Percentiles rank a stretch among this genome's conserved stretches.
These are phyloP conservation scores for Drosophila burlai DNA, from an alignment of 1,140 invertebrate species.

Conservation along the genomic window DNA sequence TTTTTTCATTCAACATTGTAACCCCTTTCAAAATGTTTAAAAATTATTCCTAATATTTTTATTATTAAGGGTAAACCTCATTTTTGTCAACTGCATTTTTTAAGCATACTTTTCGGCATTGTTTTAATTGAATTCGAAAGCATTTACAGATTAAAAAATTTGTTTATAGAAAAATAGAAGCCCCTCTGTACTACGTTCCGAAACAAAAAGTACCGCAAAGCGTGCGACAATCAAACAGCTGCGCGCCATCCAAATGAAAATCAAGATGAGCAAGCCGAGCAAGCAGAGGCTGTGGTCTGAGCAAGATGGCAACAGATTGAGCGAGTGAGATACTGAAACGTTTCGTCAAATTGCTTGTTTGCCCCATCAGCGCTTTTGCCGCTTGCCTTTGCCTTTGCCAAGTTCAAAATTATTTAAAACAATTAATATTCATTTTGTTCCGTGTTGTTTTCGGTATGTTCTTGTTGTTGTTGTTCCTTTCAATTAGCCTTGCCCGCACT, in stretches of 20 bases:
- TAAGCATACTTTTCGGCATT: neutral
- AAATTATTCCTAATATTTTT: too few relatives aligned
- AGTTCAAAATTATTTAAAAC: constrained; percentile 84
- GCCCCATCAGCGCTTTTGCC: constrained; percentile 37
- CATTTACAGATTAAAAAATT: neutral
- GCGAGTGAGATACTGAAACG: constrained; percentile 20
- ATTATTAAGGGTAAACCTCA: too few relatives aligned
- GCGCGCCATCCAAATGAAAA: constrained; percentile 47
- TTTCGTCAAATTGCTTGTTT: constrained; percentile 46
- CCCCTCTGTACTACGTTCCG: neutral
- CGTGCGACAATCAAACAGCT: constrained; percentile 71
- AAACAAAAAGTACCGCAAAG: constrained; percentile 25
- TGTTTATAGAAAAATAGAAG: neutral
- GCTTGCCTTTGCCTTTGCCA: constrained; percentile 66
- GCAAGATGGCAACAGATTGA: neutral
- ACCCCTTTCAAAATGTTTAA: too few relatives aligned
- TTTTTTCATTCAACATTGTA: too few relatives aligned
- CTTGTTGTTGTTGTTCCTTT: constrained; percentile 37
- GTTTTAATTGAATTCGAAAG: neutral
- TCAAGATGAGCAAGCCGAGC: constrained; percentile 27
- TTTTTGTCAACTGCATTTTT: too few relatives aligned
- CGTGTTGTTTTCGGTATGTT: constrained; percentile 52
- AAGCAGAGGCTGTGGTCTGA: neutral
- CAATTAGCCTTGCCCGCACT: constrained; percentile 57
- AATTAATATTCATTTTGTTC: constrained; percentile 82